These are phyloP conservation scores for Porites evermanni DNA, from an alignment of 92 coral and sea anemone genomes.

Conservation along the genomic window DNA sequence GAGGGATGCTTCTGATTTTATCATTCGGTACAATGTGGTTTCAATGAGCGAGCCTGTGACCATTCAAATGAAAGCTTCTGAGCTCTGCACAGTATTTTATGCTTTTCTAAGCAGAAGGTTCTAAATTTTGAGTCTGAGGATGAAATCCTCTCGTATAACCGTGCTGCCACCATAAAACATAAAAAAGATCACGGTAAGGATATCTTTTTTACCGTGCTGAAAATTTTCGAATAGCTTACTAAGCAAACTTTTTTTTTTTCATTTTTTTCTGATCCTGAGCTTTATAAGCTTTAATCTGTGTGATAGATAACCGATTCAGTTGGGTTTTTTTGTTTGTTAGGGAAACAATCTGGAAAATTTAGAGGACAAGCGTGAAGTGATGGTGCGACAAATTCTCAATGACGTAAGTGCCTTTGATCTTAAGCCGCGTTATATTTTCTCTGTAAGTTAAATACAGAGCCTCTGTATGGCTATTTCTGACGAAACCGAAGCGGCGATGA, in stretches of 20 bases:
- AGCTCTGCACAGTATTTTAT: too few relatives aligned
- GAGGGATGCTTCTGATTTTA: too few relatives aligned
- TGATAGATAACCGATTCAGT: background rate
- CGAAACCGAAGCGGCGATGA: background rate
- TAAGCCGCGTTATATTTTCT: too few relatives aligned
- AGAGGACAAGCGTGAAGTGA: background rate
- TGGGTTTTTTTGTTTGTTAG: background rate
- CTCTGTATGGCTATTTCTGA: background rate
- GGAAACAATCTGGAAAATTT: background rate
- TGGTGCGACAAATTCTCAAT: constrained; percentile 9
- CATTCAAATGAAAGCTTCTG: background rate
- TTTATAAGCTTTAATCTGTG: background rate
- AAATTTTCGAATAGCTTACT: too few relatives aligned
- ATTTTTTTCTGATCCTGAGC: too few relatives aligned
- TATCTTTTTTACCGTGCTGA: too few relatives aligned
- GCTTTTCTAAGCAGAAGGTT: too few relatives aligned
- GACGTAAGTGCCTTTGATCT: background rate
- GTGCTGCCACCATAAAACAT: too few relatives aligned
- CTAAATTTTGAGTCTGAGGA: too few relatives aligned
- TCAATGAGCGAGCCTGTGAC: background rate
- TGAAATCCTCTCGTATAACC: too few relatives aligned
- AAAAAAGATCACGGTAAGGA: too few relatives aligned
- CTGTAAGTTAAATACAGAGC: background rate
- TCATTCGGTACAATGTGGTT: background rate
- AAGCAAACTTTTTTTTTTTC: too few relatives aligned